Evolutionary conservation across 1,140 invertebrate genomes (phyloP), one percentile per base, ranked within the genome.

Genomic region (Steinernema khuongi): DNA sequence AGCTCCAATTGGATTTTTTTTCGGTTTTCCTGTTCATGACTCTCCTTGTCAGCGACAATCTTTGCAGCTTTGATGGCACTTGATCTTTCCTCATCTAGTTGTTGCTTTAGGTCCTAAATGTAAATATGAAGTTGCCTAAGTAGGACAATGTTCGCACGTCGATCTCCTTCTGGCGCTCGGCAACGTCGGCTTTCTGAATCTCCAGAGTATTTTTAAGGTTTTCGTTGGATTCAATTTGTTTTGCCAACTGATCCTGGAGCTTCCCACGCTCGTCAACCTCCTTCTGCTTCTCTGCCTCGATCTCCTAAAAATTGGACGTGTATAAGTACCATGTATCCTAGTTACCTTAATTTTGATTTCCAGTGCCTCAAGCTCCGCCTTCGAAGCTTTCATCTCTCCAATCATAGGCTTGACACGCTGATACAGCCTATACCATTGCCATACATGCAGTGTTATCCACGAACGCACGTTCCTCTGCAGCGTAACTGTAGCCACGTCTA

Each of bases 391-490:
- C 86, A 93, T 93, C 89, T 95, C 94, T 90, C 94, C 97, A 90
- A 82, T 68, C 74, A 82, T 74, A 0, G 81, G 81, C 73, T 81
- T 83, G 29, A 82, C 69, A 22, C 77, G 71, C 31, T 33, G 32
- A 70, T 77, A 82, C 31, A 82, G 74, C 18, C 77, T 41, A 69
- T 72, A 99, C 96, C 96, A 99, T 83, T 93, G 91, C 96, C 96
- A 99, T 88, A 94, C 97, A 86, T 95, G 93, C 79, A 99, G 90
- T 86, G 93, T 91, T 87, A 98, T 90, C 91, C 97, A 99, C 87
- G 94, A 95, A 87, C 96, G 91, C 89, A 99, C 91, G 89, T 97
- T 99, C 85, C 96, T 90, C 89, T 99, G 96, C 85, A 98, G 94
- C 81, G 98, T 36, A 72, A 31, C 76, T 22, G 36, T 43, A 31